Evolutionary conservation across 2,888 invertebrate species (phyloP).

Genomic region (Apamea sordens): DNA sequence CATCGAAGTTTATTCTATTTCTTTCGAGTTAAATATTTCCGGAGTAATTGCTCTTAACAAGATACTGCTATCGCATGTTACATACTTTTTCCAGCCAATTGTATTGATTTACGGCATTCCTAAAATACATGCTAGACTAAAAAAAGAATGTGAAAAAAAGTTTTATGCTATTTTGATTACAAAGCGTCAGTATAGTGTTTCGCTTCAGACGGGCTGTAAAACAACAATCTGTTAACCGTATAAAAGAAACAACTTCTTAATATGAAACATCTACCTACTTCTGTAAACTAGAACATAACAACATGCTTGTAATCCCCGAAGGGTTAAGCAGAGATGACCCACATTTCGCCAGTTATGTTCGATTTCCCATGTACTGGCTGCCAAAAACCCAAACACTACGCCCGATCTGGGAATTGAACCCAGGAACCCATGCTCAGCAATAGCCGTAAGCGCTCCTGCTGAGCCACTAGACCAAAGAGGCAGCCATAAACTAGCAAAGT

Average conservation of each 20-base stretch:
- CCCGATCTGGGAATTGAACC: background rate
- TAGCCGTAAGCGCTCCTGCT: background rate
- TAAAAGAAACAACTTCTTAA: background rate
- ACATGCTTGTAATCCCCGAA: background rate
- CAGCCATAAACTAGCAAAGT: background rate
- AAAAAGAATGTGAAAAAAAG: constrained; percentile 33
- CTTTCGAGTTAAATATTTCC: constrained; percentile 7
- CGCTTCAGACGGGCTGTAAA: background rate
- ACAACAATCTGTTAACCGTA: background rate
- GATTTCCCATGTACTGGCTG: no score
- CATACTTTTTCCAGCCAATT: constrained; percentile 17
- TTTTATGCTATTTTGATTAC: constrained; percentile 40
- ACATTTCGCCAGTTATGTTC: background rate
- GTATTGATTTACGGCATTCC: constrained; percentile 22
- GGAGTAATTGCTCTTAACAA: background rate
- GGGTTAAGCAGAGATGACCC: background rate
- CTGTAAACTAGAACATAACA: background rate
- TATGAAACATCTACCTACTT: background rate
- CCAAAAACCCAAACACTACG: background rate
- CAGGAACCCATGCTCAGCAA: background rate
- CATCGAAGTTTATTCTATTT: background rate
- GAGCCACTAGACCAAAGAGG: background rate
- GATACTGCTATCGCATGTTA: constrained; percentile 10
- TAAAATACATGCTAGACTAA: constrained; percentile 22
- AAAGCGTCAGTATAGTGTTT: constrained; percentile 5